Conservation (phyloP, 2,888 invertebrate genomes). For the Eupelmus urozonus region DNA sequence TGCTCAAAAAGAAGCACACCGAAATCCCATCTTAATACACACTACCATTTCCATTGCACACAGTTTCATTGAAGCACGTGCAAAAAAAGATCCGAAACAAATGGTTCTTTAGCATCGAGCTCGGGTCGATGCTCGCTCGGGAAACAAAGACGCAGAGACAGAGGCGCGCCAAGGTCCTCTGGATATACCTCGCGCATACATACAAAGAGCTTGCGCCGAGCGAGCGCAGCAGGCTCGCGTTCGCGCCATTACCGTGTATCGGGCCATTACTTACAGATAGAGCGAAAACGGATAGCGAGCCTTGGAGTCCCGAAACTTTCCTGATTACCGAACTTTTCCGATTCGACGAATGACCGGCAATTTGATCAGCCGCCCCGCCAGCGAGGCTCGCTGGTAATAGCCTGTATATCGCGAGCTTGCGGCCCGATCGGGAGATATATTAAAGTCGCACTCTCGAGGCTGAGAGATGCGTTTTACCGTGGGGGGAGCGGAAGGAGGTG, state of each 20-base stretch:
- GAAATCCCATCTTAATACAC: too few relatives aligned
- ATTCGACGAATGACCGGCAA: conserved; percentile 71
- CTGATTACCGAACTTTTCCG: conserved; percentile 73
- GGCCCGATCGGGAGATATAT: conserved; percentile 22
- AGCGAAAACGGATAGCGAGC: conserved; percentile 49
- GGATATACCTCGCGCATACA: conserved; percentile 20
- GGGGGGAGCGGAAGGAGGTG: too few relatives aligned
- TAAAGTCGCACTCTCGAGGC: conserved; percentile 32
- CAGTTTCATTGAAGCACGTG: too few relatives aligned
- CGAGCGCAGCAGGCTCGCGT: conserved; percentile 34
- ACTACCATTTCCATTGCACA: too few relatives aligned
- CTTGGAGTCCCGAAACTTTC: conserved; percentile 67
- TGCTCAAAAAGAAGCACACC: too few relatives aligned
- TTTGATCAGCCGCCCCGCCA: conserved; percentile 64
- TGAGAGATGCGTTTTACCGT: neutral
- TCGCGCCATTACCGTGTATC: conserved; percentile 68
- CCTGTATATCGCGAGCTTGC: conserved; percentile 43
- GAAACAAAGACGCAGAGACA: conserved; percentile 62
- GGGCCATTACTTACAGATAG: conserved; percentile 68
- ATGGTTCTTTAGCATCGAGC: conserved; percentile 30
- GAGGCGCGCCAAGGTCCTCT: conserved; percentile 21
- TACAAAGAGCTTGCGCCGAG: conserved; percentile 5
- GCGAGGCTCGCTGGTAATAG: conserved; percentile 37
- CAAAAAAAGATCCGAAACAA: neutral
- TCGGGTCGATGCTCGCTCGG: conserved; percentile 38